Conservation (phyloP, 2,113 vertebrate species). For the Pterocles gutturalis region DNA sequence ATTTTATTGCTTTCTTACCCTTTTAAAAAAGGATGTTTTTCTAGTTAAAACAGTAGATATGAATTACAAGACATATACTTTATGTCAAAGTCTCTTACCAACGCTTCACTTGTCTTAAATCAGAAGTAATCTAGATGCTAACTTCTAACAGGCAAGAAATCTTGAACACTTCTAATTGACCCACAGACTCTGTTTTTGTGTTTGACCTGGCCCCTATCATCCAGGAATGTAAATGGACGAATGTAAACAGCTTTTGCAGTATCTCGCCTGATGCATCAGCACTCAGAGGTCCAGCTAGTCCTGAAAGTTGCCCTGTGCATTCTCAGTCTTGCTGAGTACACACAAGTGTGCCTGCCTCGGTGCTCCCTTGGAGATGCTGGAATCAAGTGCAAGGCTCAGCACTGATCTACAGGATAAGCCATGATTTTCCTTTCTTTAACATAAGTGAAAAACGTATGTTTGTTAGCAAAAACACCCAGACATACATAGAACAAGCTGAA, state of each 20-base stretch:
- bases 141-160: not conserved
- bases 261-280: not conserved
- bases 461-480: not conserved
- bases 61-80: not conserved
- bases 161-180: not conserved
- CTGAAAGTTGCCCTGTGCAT: not conserved
- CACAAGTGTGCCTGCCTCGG: not conserved
- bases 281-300: not conserved
- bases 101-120: not conserved
- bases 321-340: not conserved
- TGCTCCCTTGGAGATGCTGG: rapidly evolving
- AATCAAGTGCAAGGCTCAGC: not conserved
- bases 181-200: not conserved
- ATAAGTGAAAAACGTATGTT: not conserved
- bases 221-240: not conserved
- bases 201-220: not conserved
- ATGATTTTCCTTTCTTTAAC: not conserved
- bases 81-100: not conserved
- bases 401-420: not conserved
- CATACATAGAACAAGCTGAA: not conserved
- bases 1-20: not conserved
- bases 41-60: not conserved
- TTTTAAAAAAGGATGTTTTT: not conserved
- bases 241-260: rapidly evolving
- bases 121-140: not conserved